Conservation (phyloP, 2,888 invertebrate genomes). For the Sussaba pulchella region DNA sequence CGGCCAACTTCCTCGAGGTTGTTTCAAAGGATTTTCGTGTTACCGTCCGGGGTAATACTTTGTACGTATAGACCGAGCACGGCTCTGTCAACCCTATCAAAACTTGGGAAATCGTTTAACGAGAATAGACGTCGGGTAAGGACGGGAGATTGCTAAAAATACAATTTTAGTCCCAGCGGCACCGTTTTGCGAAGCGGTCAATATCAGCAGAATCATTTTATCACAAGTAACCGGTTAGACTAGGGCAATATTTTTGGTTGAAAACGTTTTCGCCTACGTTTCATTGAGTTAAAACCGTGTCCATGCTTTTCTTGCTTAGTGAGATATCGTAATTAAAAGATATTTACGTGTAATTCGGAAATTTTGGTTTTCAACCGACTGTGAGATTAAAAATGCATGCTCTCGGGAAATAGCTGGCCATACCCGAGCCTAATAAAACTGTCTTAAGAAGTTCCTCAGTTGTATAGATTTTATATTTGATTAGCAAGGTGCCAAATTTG, state of each 20-base stretch:
- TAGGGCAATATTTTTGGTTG: neutral
- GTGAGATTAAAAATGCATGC: too few relatives aligned
- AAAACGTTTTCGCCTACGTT: neutral
- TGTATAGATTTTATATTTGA: too few relatives aligned
- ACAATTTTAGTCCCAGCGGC: neutral
- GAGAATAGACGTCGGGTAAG: neutral
- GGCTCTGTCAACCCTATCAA: slow-evolving; percentile 23
- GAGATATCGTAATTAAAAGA: too few relatives aligned
- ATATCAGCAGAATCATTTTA: neutral
- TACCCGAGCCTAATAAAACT: too few relatives aligned
- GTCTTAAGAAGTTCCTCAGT: too few relatives aligned
- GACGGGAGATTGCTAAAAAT: slow-evolving; percentile 1
- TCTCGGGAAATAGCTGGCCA: too few relatives aligned
- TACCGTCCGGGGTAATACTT: slow-evolving; percentile 33
- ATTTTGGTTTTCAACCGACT: too few relatives aligned
- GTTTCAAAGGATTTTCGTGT: slow-evolving; percentile 58
- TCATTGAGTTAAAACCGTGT: too few relatives aligned
- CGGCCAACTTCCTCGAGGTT: slow-evolving; percentile 47
- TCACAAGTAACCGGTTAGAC: neutral
- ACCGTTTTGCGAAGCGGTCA: neutral
- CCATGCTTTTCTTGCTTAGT: too few relatives aligned
- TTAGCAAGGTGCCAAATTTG: too few relatives aligned
- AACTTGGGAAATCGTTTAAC: slow-evolving; percentile 40
- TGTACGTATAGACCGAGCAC: slow-evolving; percentile 1
- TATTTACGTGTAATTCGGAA: too few relatives aligned